Evolutionary conservation across 2,888 invertebrate species (phyloP), one percentile per base, ranked within the genome.

Genomic region (Pseudococcus longispinus): DNA sequence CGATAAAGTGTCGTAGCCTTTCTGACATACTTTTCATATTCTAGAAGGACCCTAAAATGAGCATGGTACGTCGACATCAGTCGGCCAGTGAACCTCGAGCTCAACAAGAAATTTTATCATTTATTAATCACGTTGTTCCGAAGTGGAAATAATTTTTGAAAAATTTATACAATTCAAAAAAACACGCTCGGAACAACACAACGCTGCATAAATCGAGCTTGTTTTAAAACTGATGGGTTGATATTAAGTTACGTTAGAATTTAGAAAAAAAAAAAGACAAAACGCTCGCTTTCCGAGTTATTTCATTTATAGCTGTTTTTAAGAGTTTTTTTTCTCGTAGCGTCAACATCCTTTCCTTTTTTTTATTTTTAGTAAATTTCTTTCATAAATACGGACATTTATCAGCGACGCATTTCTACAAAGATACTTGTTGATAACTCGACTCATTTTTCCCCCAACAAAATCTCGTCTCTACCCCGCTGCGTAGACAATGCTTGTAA

Each of bases 231-330:
- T 65, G 23, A 65, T 65, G 65, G 65, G 37, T 15, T 13, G 26
- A 65, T 65, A 26, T 26, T 37, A 37, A 37, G 9, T 37, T 65
- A 26, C 65, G 26, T 65, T 26, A 65, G 26, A 23, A 65, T 65
- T 23, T 26, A 26, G 37, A 37, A 37, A 37, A 32, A 32, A 37
- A 26, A 65, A 37, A 77, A 77, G 29, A 77, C 77, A 37, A 77
- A 77, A 77, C 37, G 26, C 37, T 77, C 37, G 77, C 37, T 37
- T 77, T 77, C 77, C 77, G 37, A 77, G 77, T 77, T 77, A 77
- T 77, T 77, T 77, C 77, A 77, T 77, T 77, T 77, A 77, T 77
- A 26, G 77, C 77, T 37, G 77, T 77, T 77, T 32, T 77, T 26
- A 26, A 65, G 26, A 65, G 55, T 18, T 77, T 37, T 37, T 77